Evolutionary conservation across 1,140 invertebrate species (phyloP).

Genomic region (Leptonema lineaticorne): DNA sequence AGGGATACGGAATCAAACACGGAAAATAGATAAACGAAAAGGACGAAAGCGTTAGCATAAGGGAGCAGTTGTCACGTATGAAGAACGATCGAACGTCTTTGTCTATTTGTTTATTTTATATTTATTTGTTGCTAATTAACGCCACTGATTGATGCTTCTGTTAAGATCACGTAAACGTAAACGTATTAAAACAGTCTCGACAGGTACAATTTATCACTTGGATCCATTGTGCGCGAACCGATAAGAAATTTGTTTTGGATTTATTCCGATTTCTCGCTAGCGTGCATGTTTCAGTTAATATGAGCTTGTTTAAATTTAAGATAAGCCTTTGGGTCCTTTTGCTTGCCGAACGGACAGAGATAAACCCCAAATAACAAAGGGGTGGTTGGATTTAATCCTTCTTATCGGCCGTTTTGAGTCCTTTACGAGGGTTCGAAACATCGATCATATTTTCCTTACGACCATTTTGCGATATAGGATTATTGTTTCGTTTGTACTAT

Average conservation of each 20-base stretch:
- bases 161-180: too few relatives aligned
- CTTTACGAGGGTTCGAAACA: slow-evolving; percentile 22
- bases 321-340: background rate
- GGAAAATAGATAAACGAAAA: too few relatives aligned
- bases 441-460: slow-evolving; percentile 23
- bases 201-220: too few relatives aligned
- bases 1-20: too few relatives aligned
- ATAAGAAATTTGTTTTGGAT: too few relatives aligned
- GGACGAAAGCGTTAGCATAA: too few relatives aligned
- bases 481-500: slow-evolving; percentile 6
- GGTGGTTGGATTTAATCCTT: slow-evolving; percentile 24
- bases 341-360: background rate
- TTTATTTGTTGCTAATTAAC: slow-evolving; percentile 17
- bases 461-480: slow-evolving; percentile 5
- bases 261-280: too few relatives aligned
- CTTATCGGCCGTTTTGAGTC: slow-evolving; percentile 19
- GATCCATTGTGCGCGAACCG: too few relatives aligned
- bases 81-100: background rate
- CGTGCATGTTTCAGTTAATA: background rate
- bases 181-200: too few relatives aligned
- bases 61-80: background rate
- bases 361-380: slow-evolving; percentile 22
- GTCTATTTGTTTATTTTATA: background rate
- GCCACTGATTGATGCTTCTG: slow-evolving; percentile 7
- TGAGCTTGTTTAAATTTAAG: slow-evolving; percentile 20